Conservation (phyloP, 2,888 invertebrate genomes). For the Creontiades dilutus region DNA sequence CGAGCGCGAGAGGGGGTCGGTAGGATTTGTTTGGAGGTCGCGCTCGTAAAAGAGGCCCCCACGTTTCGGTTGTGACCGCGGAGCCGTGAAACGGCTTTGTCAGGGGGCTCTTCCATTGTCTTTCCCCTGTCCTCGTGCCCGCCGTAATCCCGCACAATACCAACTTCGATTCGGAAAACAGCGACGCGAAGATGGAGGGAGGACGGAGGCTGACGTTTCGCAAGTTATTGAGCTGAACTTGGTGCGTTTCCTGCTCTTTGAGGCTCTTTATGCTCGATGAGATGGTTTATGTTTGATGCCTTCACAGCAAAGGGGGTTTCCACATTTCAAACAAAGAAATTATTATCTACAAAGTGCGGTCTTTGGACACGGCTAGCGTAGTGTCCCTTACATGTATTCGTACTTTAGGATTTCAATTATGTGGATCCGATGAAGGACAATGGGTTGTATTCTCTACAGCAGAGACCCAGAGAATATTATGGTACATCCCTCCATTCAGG, state of each 20-base stretch:
- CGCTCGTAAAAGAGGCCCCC: conserved; percentile 23
- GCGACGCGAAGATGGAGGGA: neutral
- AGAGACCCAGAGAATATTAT: too few species aligned
- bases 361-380: too few species aligned
- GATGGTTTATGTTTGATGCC: too few species aligned
- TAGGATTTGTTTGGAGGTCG: conserved; percentile 34
- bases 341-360: too few species aligned
- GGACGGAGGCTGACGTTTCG: neutral
- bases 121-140: neutral
- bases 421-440: too few species aligned
- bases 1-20: neutral
- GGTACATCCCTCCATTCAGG: too few species aligned
- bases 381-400: too few species aligned
- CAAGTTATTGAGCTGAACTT: neutral
- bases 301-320: too few species aligned
- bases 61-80: neutral
- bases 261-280: neutral
- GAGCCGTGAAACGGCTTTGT: conserved; percentile 36
- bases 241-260: neutral
- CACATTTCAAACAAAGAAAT: too few species aligned
- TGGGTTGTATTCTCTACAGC: too few species aligned
- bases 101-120: neutral
- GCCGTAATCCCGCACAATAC: conserved; percentile 15
- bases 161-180: conserved; percentile 11
- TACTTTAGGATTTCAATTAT: too few species aligned